A percentile compares a stretch with the other conserved stretches of the same genome.
Conservation (phyloP, 1,140 invertebrate genomes). For the Metaphire vulgaris region DNA sequence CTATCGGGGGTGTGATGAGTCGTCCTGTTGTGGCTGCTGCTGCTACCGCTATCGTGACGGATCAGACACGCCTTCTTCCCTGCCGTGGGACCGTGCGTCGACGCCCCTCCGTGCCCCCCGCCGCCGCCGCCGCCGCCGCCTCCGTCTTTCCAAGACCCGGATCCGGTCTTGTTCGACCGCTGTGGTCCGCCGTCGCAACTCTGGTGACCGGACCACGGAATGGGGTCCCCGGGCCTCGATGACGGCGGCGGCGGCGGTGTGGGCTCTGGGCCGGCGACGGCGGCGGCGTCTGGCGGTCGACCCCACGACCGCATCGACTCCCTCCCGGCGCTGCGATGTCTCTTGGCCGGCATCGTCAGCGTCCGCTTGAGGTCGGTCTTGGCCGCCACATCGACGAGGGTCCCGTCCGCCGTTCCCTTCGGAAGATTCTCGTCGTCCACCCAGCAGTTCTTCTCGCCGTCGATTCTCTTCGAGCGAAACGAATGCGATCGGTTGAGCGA, state of each 20-base stretch:
- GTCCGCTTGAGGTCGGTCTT: not conserved
- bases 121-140: too few relatives aligned
- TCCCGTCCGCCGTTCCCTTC: not conserved
- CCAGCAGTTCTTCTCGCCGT: not conserved
- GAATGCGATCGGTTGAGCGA: not conserved
- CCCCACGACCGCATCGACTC: not conserved
- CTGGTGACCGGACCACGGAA: too few relatives aligned
- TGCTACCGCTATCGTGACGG: not conserved
- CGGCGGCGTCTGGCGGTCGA: not conserved
- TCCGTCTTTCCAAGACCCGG: not conserved
- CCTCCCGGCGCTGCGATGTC: not conserved
- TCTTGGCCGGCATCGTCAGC: conserved; percentile 16
- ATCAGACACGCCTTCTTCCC: not conserved
- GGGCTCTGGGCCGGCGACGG: not conserved
- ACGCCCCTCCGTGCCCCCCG: not conserved
- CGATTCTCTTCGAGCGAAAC: not conserved
- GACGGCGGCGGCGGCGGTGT: not conserved
- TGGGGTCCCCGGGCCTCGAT: not conserved
- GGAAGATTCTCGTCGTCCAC: not conserved
- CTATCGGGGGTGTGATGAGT: not conserved
- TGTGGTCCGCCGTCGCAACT: too few relatives aligned
- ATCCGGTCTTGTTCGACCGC: not conserved
- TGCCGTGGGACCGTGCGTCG: too few relatives aligned
- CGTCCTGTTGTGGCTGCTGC: not conserved
- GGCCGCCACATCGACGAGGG: not conserved